A percentile compares a stretch with the other conserved stretches of the same genome.
phyloP scores from a whole-genome alignment of 2,113 vertebrate genomes.

The Gadus macrocephalus region DNA sequence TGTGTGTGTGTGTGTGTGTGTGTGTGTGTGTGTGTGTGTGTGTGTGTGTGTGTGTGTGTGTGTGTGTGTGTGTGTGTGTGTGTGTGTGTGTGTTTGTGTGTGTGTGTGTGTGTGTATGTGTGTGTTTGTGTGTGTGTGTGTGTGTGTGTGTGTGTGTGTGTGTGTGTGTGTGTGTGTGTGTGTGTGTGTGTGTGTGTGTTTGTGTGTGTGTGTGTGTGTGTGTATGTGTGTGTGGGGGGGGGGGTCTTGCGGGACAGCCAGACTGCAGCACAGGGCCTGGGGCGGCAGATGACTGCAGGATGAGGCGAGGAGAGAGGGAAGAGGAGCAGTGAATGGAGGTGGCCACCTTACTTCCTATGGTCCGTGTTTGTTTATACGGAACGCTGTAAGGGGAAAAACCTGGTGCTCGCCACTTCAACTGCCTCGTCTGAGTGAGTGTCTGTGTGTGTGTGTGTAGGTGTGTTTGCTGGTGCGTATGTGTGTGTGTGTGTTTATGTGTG shows the following conservation, averaged over 20 bases:
- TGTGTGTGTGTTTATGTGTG: neutral
- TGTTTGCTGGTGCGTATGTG: neutral
- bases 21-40: slow-evolving; percentile 5
- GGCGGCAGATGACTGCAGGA: neutral
- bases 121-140: neutral
- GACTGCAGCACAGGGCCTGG: neutral
- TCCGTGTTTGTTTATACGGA: slow-evolving; percentile 34
- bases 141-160: slow-evolving; percentile 5
- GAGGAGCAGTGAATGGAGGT: slow-evolving; percentile 8
- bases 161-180: too few relatives aligned
- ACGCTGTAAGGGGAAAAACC: slow-evolving; percentile 6
- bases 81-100: too few relatives aligned
- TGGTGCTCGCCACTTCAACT: neutral
- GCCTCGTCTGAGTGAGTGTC: slow-evolving; percentile 4
- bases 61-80: too few relatives aligned
- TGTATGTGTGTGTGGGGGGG: too few relatives aligned
- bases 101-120: neutral
- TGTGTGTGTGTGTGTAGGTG: slow-evolving; percentile 4
- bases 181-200: too few relatives aligned
- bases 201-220: too few relatives aligned
- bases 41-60: too few relatives aligned
- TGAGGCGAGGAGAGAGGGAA: neutral
- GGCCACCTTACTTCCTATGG: slow-evolving; percentile 9
- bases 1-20: neutral
- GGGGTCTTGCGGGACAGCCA: slow-evolving; percentile 9